Percentiles rank a stretch among this genome's conserved stretches.
Conservation (phyloP, 2,113 vertebrate genomes). For the Ursus arctos region DNA sequence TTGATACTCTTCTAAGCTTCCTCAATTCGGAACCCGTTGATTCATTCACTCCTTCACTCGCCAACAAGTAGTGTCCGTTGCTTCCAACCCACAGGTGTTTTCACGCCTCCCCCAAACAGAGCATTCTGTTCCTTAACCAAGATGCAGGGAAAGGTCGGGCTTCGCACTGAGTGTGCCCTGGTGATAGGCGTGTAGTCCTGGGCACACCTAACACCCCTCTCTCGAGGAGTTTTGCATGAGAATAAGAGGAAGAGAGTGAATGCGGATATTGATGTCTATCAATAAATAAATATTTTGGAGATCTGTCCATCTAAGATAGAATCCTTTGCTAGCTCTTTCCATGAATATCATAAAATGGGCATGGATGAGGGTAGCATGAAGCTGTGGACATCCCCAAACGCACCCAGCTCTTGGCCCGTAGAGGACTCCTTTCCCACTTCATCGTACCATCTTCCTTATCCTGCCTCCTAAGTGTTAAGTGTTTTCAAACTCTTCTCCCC, state of each 20-base stretch:
- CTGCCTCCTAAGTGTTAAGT: not conserved
- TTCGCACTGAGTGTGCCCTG: not conserved
- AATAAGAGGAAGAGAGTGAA: not conserved
- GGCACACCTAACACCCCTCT: not conserved
- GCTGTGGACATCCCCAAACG: not conserved
- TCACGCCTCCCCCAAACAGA: not conserved
- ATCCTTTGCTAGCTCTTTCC: not conserved
- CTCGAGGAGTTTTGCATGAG: not conserved
- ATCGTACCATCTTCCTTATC: not conserved
- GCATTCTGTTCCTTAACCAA: not conserved
- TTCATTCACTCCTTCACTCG: not conserved
- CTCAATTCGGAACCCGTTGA: not conserved
- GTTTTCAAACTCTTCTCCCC: not conserved
- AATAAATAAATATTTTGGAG: not conserved
- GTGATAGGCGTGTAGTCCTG: not conserved
- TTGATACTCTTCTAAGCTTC: not conserved
- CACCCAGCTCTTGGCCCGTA: not conserved
- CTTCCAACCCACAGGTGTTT: not conserved
- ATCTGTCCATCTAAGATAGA: not conserved
- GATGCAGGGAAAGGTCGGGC: not conserved
- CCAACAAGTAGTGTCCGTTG: not conserved
- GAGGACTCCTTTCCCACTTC: not conserved
- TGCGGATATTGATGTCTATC: not conserved
- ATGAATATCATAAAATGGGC: not conserved
- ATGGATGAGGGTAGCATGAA: not conserved